phyloP scores from a whole-genome alignment of 2,888 invertebrate species.

The Sisyra nigra region DNA sequence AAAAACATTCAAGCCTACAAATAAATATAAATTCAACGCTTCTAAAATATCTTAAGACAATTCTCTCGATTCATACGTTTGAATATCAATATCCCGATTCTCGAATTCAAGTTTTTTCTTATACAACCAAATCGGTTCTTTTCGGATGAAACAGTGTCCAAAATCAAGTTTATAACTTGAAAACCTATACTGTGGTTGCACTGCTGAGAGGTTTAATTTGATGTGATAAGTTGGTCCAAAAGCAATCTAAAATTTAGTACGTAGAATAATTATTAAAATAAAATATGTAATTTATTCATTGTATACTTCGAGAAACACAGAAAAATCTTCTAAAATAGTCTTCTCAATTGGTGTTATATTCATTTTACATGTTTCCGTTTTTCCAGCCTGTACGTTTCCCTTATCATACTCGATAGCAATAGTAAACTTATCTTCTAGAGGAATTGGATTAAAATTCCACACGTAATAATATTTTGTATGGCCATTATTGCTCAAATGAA shows the following conservation, averaged over 20 bases:
- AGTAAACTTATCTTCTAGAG: slow-evolving; percentile 7
- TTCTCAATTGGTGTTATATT: slow-evolving; percentile 15
- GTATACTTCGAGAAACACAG: slow-evolving; percentile 6
- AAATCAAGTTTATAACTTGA: slow-evolving; percentile 46
- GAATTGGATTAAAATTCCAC: slow-evolving; percentile 21
- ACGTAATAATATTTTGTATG: slow-evolving; percentile 22
- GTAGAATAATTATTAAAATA: too few species aligned
- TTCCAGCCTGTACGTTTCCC: slow-evolving; percentile 14
- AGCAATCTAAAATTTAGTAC: slow-evolving; percentile 33
- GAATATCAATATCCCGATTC: slow-evolving; percentile 22
- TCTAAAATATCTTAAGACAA: too few species aligned
- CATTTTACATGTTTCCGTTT: slow-evolving; percentile 13
- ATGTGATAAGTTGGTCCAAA: slow-evolving; percentile 48
- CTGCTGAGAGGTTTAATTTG: slow-evolving; percentile 37
- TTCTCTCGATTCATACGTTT: slow-evolving; percentile 24
- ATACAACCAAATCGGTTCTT: slow-evolving; percentile 30
- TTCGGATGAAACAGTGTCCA: slow-evolving; percentile 44
- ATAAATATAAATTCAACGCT: too few species aligned
- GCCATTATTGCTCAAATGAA: slow-evolving; percentile 21
- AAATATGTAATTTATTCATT: background rate
- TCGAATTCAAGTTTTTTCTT: slow-evolving; percentile 22
- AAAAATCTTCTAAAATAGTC: slow-evolving; percentile 14
- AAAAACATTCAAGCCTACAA: slow-evolving; percentile 34
- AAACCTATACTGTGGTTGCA: slow-evolving; percentile 39
- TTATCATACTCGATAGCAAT: slow-evolving; percentile 11